A percentile compares a stretch with the other conserved stretches of the same genome.
phyloP scores from a whole-genome alignment of 2,113 vertebrate genomes.

The Mormyrus iriodes region DNA sequence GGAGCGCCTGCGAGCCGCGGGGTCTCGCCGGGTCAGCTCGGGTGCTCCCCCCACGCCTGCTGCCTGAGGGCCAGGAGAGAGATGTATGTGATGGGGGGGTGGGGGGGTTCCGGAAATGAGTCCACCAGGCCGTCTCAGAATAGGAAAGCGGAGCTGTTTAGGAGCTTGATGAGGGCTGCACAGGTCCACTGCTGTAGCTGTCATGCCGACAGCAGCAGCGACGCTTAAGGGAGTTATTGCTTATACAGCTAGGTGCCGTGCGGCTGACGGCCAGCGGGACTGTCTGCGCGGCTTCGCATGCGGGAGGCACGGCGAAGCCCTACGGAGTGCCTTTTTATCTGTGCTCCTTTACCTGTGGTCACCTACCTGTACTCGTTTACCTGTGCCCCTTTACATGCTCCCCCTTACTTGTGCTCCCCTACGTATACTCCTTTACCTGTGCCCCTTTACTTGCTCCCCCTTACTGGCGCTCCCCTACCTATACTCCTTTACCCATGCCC shows the following conservation, averaged over 20 bases:
- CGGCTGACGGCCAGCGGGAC: not conserved
- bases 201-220: not conserved
- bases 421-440: not conserved
- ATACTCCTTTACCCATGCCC: no score
- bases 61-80: slow-evolving; percentile 6
- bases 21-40: slow-evolving; percentile 5
- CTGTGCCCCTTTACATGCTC: not conserved
- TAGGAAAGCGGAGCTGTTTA: slow-evolving; percentile 45
- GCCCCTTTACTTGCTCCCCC: not conserved
- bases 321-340: not conserved
- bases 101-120: slow-evolving; percentile 65
- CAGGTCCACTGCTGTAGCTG: not conserved
- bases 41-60: not conserved
- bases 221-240: not conserved
- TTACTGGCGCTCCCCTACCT: not conserved
- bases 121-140: slow-evolving; percentile 58
- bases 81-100: slow-evolving; percentile 20
- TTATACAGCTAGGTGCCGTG: not conserved
- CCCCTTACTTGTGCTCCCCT: no score
- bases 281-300: not conserved
- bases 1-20: not conserved
- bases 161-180: slow-evolving; percentile 32
- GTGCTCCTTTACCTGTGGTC: not conserved
- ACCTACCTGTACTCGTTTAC: not conserved
- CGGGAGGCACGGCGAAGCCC: not conserved